Base-by-base conservation (phyloP, 2,113 vertebrate genomes). In the Aepyceros melampus region DNA sequence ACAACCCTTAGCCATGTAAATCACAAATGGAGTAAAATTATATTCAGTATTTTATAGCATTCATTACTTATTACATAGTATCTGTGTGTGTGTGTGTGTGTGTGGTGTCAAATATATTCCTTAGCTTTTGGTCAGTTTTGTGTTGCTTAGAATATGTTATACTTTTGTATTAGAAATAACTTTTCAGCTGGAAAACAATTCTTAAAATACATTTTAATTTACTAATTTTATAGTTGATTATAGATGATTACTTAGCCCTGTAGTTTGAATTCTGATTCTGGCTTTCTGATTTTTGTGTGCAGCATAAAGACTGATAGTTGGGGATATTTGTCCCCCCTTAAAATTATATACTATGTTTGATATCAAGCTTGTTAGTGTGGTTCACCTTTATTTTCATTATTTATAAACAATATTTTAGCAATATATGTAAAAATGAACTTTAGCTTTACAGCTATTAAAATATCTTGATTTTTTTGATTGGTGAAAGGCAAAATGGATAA, bases 91-190 rank as follows among this genome's bases (percentile, higher is more conserved):
- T 78, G 17, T 85, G 6, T 67, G 1, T 51, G 10, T 67, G 8
- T 79, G 10, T 78, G 6, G 5, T 47, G 17, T 92, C 40, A 21
- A 81, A 2, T 58, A 4, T 95, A 43, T 79, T 96, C 87, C 89
- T 45, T 83, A 91, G 13, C 23, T 89, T 97, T 96, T 76, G 12
- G 15, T 91, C 49, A 78, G 4, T 56, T 97, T 84, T 89, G 3
- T 89, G 51, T 96, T 92, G 67, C 21, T 56, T 92, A 91, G 40
- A 3, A 29, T 82, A 78, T 83, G 93, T 98, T 89, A 81, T 85
- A 76, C 45, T 92, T 97, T 74, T 92, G 36, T 89, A 47, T 96
- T 87, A 92, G 31, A 19, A 95, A 55, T 94, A 81, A 47, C 31
- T 94, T 87, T 94, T 91, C 19, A 96, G 16, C 29, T 95, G 58